Evolutionary conservation across 2,113 vertebrate species (phyloP).

Genomic region (Tenrec ecaudatus): DNA sequence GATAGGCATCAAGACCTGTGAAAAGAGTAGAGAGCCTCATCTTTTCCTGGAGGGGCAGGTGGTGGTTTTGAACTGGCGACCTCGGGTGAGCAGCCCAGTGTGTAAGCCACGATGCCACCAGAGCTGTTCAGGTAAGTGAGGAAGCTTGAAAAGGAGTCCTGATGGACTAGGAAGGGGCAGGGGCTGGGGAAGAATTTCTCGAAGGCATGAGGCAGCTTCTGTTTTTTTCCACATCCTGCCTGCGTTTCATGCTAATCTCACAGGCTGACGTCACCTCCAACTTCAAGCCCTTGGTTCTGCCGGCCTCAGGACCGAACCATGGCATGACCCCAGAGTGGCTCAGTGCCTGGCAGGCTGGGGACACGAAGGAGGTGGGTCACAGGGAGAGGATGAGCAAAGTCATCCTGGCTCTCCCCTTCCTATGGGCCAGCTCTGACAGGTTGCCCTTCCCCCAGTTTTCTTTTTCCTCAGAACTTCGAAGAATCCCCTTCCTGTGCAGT

Average conservation of each 20-base stretch:
- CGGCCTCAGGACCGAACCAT: accelerated
- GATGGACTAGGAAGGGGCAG: neutral
- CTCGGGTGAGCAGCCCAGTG: no score
- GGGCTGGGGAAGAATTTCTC: neutral
- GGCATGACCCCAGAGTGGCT: neutral
- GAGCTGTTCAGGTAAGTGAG: no score
- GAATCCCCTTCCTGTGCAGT: neutral
- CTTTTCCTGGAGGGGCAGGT: no score
- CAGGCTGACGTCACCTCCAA: neutral
- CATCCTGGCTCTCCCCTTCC: neutral
- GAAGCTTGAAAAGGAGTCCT: neutral
- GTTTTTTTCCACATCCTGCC: neutral
- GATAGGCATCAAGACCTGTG: neutral
- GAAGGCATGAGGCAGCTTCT: neutral
- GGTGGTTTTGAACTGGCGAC: no score
- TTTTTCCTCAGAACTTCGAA: neutral
- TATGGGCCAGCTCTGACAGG: accelerated
- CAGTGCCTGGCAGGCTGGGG: neutral
- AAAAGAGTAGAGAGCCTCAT: no score
- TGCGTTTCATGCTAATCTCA: neutral
- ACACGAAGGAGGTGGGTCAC: neutral
- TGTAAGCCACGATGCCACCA: no score
- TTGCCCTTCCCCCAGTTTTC: neutral
- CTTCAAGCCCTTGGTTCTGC: neutral
- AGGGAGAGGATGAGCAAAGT: neutral